Evolutionary conservation across 2,888 invertebrate genomes (phyloP), one percentile per base, ranked within the genome.

Genomic region (Alviniconcha strummeri): DNA sequence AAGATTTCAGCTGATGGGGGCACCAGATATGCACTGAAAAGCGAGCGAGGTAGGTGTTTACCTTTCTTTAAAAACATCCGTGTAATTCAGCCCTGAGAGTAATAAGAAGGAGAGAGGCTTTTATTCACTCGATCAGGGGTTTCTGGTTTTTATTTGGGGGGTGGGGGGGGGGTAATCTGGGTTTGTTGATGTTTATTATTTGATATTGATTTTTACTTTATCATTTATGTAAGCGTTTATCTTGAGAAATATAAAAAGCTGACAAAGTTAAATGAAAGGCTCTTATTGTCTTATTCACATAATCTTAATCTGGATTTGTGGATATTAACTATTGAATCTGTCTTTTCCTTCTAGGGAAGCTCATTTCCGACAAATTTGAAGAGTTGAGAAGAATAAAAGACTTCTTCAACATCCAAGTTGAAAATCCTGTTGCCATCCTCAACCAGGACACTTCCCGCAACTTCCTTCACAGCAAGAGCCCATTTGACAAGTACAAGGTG

Each of bases 371-470:
- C 5, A 96, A 95, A 90, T 95, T 95, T 89, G 96, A 96, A 85
- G 98, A 98, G 89, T 95, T 99, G 17, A 95, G 95, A 5, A 95
- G 95, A 55, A 96, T 99, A 76, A 94, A 96, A 15, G 92, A 95
- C 17, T 95, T 95, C 72, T 96, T 97, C 91, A 97, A 97, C 92
- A 97, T 99, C 88, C 97, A 98, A 94, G 96, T 98, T 0, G 97
- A 98, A 88, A 99, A 99, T 94, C 99, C 99, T 0, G 96, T 99
- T 82, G 97, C 97, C 86, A 96, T 99, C 54, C 94, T 99, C 69
- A 99, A 98, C 93, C 99, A 99, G 93, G 98, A 98, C 92, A 96
- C 96, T 79, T 97, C 98, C 0, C 95, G 97, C 85, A 97, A 96
- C 91, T 99, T 99, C 94, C 94, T 97, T 13, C 96, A 96, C 74